Percentiles rank a stretch among this genome's conserved stretches.
These are phyloP conservation scores for Calephelis virginiensis DNA, from an alignment of 1,140 invertebrate species.

Conservation along the genomic window DNA sequence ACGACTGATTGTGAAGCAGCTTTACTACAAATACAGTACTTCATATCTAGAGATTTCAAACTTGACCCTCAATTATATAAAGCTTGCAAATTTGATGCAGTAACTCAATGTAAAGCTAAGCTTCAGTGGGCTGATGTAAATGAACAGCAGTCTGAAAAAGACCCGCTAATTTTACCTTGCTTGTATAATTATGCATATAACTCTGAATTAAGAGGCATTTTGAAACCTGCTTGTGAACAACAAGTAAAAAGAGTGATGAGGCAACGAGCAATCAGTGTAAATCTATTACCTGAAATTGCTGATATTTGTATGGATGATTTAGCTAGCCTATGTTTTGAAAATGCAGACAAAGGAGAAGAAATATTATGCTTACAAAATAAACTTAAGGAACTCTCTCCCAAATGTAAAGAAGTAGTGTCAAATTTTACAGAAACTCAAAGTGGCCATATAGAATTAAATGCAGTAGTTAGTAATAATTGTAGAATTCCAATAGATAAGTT, in stretches of 20 bases:
- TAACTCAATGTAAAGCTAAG: conserved; percentile 88
- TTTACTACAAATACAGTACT: conserved; percentile 97
- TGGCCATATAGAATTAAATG: conserved; percentile 91
- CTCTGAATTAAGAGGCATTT: conserved; percentile 82
- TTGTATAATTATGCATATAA: conserved; percentile 93
- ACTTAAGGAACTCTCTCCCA: conserved; percentile 83
- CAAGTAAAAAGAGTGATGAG: conserved; percentile 95
- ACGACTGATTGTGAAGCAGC: conserved; percentile 92
- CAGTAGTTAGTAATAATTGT: conserved; percentile 90
- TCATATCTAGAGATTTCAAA: conserved; percentile 95
- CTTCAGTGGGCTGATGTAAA: conserved; percentile 86
- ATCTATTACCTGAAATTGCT: conserved; percentile 96
- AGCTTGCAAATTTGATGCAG: conserved; percentile 92
- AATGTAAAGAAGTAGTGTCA: conserved; percentile 87
- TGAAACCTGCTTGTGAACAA: conserved; percentile 83
- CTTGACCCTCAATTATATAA: conserved; percentile 94
- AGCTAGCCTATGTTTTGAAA: conserved; percentile 89
- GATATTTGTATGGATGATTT: conserved; percentile 93
- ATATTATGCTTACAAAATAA: conserved; percentile 96
- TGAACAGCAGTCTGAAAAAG: conserved; percentile 75
- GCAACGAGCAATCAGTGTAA: conserved; percentile 93
- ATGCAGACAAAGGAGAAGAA: conserved; percentile 91
- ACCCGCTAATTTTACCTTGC: conserved; percentile 93
- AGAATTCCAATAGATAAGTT: conserved; percentile 89
- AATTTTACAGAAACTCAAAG: conserved; percentile 95